Percentiles rank a stretch among this genome's conserved stretches.
Evolutionary conservation across 2,888 invertebrate genomes (phyloP).

Genomic region (Pterostichus niger): DNA sequence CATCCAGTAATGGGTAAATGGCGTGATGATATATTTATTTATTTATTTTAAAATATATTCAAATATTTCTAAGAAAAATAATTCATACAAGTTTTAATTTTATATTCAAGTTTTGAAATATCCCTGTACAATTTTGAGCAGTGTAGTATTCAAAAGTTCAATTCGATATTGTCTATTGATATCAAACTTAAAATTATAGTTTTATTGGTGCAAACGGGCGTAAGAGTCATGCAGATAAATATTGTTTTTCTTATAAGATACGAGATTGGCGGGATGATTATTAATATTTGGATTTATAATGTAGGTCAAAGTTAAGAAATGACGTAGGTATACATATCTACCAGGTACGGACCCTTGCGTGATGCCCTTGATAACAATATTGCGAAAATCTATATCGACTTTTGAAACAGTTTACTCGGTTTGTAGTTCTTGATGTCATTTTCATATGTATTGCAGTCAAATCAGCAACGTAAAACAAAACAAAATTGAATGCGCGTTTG

Average conservation of each 20-base stretch:
- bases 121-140: no score
- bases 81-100: no score
- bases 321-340: slow-evolving; percentile 55
- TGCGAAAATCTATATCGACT: slow-evolving; percentile 57
- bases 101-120: no score
- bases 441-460: slow-evolving; percentile 22
- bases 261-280: not conserved
- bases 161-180: no score
- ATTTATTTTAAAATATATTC: no score
- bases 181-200: no score
- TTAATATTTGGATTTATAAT: slow-evolving; percentile 40
- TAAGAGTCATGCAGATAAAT: no score
- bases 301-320: slow-evolving; percentile 62
- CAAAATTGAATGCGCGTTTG: slow-evolving; percentile 23
- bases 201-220: no score
- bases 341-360: slow-evolving; percentile 62
- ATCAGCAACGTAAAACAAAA: not conserved
- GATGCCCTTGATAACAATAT: slow-evolving; percentile 58
- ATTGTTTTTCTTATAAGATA: not conserved
- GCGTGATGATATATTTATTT: no score
- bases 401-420: slow-evolving; percentile 46
- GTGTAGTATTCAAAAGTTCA: no score
- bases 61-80: no score
- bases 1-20: no score
- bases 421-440: slow-evolving; percentile 50